These are phyloP conservation scores for Elephas maximus DNA, from an alignment of 2,113 vertebrate genomes.

Conservation along the genomic window DNA sequence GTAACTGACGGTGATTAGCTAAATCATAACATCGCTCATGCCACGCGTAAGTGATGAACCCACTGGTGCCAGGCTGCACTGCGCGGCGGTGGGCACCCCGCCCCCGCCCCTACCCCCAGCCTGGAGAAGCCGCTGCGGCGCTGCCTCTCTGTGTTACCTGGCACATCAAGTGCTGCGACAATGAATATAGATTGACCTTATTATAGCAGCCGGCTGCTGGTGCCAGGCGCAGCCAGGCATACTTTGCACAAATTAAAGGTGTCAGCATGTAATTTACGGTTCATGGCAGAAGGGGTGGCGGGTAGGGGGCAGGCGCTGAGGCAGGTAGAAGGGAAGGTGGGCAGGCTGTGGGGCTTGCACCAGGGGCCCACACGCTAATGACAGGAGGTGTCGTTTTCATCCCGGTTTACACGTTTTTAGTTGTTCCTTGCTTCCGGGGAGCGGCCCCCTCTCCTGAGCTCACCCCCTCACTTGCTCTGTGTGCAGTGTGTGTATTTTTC, in stretches of 20 bases:
- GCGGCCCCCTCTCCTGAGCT: background rate
- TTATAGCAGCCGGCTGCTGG: constrained; percentile 90
- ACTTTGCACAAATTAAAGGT: constrained; percentile 91
- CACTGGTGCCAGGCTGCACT: constrained; percentile 83
- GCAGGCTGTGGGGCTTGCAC: constrained; percentile 80
- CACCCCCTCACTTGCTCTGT: background rate
- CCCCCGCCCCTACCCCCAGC: constrained; percentile 78
- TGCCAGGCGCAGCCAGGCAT: constrained; percentile 90
- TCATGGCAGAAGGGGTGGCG: constrained; percentile 83
- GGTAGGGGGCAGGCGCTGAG: constrained; percentile 70
- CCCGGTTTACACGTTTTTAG: constrained; percentile 61
- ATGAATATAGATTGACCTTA: constrained; percentile 94
- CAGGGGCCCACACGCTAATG: constrained; percentile 81
- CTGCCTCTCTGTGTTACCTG: constrained; percentile 87
- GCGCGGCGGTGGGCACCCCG: constrained; percentile 78
- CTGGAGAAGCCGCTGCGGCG: constrained; percentile 82
- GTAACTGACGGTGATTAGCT: constrained; percentile 89
- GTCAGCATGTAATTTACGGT: constrained; percentile 92
- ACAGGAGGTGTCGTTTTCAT: constrained; percentile 83
- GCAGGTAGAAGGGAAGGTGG: constrained; percentile 81
- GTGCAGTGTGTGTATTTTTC: constrained; percentile 67
- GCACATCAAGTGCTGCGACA: constrained; percentile 90
- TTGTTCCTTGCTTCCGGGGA: constrained; percentile 45
- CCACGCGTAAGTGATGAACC: constrained; percentile 90
- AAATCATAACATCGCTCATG: constrained; percentile 88